These are phyloP conservation scores for Formica aserva DNA, from an alignment of 2,888 invertebrate species.

Conservation along the genomic window DNA sequence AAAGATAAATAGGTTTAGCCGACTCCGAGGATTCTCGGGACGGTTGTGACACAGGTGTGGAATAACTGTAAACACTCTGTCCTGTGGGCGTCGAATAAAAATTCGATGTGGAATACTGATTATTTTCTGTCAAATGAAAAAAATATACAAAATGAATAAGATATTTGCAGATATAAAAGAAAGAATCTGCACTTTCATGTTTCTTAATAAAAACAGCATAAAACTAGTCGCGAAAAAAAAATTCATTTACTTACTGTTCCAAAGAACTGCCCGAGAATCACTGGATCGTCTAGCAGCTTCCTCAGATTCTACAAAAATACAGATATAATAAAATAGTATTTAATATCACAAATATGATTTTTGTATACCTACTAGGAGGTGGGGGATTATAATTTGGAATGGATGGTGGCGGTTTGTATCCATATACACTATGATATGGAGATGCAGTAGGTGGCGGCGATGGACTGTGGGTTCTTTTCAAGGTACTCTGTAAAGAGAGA, in stretches of 20 bases:
- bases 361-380: conserved; percentile 86
- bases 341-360: neutral
- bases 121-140: conserved; percentile 80
- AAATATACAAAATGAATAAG: conserved; percentile 1
- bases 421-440: conserved; percentile 87
- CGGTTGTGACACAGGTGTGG: conserved; percentile 81
- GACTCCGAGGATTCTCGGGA: conserved; percentile 81
- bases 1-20: conserved; percentile 81
- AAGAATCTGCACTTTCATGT: neutral
- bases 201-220: conserved; percentile 32
- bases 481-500: conserved; percentile 84
- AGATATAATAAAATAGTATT: conserved; percentile 59
- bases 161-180: neutral
- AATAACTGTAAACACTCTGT: conserved; percentile 85
- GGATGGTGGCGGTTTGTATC: conserved; percentile 87
- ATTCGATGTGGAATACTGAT: conserved; percentile 84
- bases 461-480: conserved; percentile 90
- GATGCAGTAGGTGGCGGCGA: conserved; percentile 87
- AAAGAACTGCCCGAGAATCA: conserved; percentile 92
- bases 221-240: conserved; percentile 56
- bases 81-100: conserved; percentile 83
- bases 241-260: conserved; percentile 91
- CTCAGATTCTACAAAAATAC: conserved; percentile 89
- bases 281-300: conserved; percentile 93
- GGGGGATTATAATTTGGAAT: conserved; percentile 89